Base-by-base conservation (phyloP, 2,888 invertebrate genomes). In the Phengaris arion region DNA sequence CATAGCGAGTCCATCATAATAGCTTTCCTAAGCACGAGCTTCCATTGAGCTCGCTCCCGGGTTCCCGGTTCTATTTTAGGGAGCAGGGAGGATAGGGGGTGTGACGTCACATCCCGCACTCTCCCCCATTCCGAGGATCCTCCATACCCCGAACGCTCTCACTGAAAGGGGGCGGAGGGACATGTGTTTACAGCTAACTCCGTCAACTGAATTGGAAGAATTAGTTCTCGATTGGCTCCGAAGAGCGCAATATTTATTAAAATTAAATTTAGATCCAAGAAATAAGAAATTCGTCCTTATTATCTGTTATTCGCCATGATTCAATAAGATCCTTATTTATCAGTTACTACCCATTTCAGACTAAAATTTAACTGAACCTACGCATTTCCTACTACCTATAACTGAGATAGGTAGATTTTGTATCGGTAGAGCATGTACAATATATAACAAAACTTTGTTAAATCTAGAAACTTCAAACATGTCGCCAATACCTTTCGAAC, bases 31-130 rank as follows among this genome's bases (percentile, higher is more conserved):
- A 75, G 59, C 57, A 59, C 51, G 70, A 70, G 48, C 79, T 86
- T 88, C 83, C 92, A 92, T 93, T 92, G 91, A 92, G 88, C 89
- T 64, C 84, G 81, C 81, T 84, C 90, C 91, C 89, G 91, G 91
- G 91, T 87, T 82, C 82, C 81, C 81, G 84, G 82, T 80, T 89
- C 92, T 93, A 92, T 92, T 93, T 89, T 92, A 91, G 91, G 89
- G 88, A 84, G 77, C 79, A 80, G 86, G 86, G 87, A 79, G 79
- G 78, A 80, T 48, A 82, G 81, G 81, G 79, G 77, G 80, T 82
- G 78, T 83, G 87, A 90, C 91, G 90, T 87, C 86, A 87, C 85
- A 77, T 78, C 83, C 80, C 86, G 86, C 85, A 82, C 80, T 82
- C 80, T 22, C 81, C 81, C 82, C 81, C 82, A 81, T 80, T 79